Base-by-base conservation (phyloP, 2,888 invertebrate genomes). In the Drosophila nr. medialis region DNA sequence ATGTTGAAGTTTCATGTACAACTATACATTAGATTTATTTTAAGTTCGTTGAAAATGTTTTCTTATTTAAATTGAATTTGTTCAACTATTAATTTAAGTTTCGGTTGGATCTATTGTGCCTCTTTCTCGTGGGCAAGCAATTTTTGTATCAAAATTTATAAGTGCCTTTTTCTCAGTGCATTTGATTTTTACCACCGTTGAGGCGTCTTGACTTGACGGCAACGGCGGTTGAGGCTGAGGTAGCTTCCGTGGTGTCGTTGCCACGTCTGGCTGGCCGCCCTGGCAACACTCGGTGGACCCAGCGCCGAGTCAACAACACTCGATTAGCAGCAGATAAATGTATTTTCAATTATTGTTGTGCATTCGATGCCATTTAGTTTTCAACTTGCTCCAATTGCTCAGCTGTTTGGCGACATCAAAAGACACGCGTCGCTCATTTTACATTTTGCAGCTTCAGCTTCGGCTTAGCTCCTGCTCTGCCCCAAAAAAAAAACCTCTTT, bases 351-450 rank as follows among this genome's bases (percentile, higher is more conserved):
- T 75, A 49, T 56, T 48, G 54, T 24, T 64, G 61, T 63, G 38
- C 45, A 59, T 55, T 54, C 59, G 49, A 53, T 34, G 21, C 48
- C 36, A 45, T 61, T 74, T 59, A 30, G 62, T 70, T 64, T 51
- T 21, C 34, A 63, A 59, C 64, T 63, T 78, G 89, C 74, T 81
- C 75, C 50, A 84, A 81, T 89, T 84, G 68, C 60, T 63, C 74
- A 74, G 18, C 21, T 18, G 11, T 18, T 74, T 81, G 78, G 81
- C 62, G 73, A 74, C 88, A 81, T 83, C 70, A 72, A 72, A 84
- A 69, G 79, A 42, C 70, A 69, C 63, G 54, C 69, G 70, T 50
- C 29, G 48, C 48, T 48, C 60, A 18, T 27, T 29, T 53, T 55
- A n/a, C 13, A 13, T 7, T 45, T 7, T 13, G 6, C 21, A 38